Evolutionary conservation across 1,140 invertebrate species (phyloP).

Genomic region (Alviniconcha marisindica): DNA sequence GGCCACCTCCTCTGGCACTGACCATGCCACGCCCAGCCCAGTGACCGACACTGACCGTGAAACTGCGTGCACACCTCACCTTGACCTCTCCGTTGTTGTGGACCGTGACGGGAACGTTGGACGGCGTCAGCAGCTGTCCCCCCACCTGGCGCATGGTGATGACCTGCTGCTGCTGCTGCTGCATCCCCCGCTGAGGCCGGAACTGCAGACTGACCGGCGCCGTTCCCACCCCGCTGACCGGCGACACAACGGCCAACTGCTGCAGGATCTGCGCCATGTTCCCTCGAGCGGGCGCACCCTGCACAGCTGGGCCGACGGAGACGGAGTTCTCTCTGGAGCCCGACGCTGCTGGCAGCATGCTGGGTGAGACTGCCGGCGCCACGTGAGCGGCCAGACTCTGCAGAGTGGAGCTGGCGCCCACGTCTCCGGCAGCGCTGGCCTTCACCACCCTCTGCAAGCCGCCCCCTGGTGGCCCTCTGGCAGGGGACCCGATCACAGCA

Average conservation of each 20-base stretch:
- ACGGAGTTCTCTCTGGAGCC: neutral
- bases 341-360: neutral
- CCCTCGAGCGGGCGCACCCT: neutral
- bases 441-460: neutral
- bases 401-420: neutral
- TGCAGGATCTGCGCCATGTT: neutral
- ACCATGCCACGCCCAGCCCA: no score
- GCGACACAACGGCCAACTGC: neutral
- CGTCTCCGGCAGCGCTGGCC: neutral
- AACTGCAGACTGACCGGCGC: neutral
- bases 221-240: neutral
- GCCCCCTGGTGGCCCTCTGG: neutral
- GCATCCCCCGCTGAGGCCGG: neutral
- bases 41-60: no score
- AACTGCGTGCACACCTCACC: no score
- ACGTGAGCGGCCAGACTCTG: neutral
- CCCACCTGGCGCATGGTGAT: constrained; percentile 36
- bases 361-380: neutral
- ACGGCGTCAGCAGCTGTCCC: constrained; percentile 56
- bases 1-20: no score
- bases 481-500: neutral
- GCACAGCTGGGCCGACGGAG: neutral
- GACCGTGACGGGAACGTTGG: constrained; percentile 57
- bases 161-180: constrained; percentile 41
- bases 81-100: constrained; percentile 57